These are phyloP conservation scores for Macroteleia sp. DNA, from an alignment of 2,888 invertebrate species.

Conservation along the genomic window DNA sequence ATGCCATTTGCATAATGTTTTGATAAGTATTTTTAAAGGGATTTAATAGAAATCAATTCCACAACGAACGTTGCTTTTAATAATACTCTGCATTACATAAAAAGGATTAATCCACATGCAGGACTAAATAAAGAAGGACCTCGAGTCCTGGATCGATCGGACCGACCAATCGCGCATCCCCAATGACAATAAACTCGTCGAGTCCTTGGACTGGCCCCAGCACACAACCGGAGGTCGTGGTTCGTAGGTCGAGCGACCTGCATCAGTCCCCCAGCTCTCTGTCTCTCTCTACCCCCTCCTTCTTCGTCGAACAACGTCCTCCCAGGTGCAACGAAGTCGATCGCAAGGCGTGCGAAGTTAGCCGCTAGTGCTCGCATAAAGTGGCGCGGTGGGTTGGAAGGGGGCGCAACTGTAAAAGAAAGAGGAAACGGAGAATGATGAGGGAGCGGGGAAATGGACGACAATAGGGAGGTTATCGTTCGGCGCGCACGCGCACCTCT, in stretches of 20 bases:
- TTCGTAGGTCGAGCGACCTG: constrained; percentile 76
- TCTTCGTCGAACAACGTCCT: not conserved
- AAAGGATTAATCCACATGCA: no score
- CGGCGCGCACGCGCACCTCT: constrained; percentile 17
- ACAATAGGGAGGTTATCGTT: no score
- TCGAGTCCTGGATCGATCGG: not conserved
- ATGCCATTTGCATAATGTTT: no score
- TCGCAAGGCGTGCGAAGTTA: constrained; percentile 23
- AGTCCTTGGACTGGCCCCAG: constrained; percentile 5
- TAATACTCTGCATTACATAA: no score
- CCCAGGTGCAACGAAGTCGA: constrained; percentile 34
- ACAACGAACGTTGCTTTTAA: no score
- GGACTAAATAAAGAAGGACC: no score
- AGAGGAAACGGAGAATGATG: constrained; percentile 23
- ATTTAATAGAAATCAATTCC: no score
- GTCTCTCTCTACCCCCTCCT: no score
- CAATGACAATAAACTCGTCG: not conserved
- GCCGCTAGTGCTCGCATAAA: constrained; percentile 6
- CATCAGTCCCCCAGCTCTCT: constrained; percentile 71
- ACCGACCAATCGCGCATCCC: not conserved
- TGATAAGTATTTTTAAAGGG: no score
- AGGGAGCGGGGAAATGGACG: constrained; percentile 2
- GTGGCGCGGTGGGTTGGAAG: not conserved
- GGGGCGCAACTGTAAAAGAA: constrained; percentile 8
- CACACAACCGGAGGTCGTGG: constrained; percentile 70